Base-by-base conservation (phyloP, 2,113 vertebrate genomes). In the Cynopterus brachyotis region DNA sequence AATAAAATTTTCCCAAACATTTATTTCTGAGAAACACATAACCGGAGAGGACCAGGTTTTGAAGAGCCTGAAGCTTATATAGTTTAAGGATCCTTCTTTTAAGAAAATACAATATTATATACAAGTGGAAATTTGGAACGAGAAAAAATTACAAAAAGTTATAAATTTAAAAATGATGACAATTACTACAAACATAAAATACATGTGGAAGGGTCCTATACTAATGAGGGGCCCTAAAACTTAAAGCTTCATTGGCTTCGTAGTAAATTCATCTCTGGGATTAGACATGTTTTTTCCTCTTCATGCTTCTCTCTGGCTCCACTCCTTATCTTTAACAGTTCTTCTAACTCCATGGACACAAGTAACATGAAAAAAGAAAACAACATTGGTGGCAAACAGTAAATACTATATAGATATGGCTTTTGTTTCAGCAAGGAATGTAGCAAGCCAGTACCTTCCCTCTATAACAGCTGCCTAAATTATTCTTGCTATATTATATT, bases 361-460 rank as follows among this genome's bases (percentile, higher is more conserved):
- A 57, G 24, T 90, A 66, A 70, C 8, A 9, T 78, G 60, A 93
- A 93, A 87, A 90, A 93, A 95, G 80, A 93, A 95, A 91, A 45
- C 57, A 69, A 22, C 47, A 72, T 37, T 90, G 81, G 67, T 79
- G 30, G 28, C 69, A 94, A 92, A 92, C 7, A 87, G 45, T 95
- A 90, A 90, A 90, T 93, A 95, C 37, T 75, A 20, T 47, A 37
- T 92, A 60, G 45, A 86, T 82, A 96, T 24, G 37, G 10, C 11
- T 82, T 96, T 87, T 70, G 30, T 72, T 8, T 91, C 69, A 69
- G 15, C 17, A 85, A 73, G 28, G 6, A 78, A 86, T 47, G 7
- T 86, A 53, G 55, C 59, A 92, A 66, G 45, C 17, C 40, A 82
- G 13, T 85, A 42, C 17, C 19, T 59, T 96, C 40, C 42, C 32